These are phyloP conservation scores for Notothenia rossii DNA, from an alignment of 2,113 vertebrate species.

Conservation along the genomic window DNA sequence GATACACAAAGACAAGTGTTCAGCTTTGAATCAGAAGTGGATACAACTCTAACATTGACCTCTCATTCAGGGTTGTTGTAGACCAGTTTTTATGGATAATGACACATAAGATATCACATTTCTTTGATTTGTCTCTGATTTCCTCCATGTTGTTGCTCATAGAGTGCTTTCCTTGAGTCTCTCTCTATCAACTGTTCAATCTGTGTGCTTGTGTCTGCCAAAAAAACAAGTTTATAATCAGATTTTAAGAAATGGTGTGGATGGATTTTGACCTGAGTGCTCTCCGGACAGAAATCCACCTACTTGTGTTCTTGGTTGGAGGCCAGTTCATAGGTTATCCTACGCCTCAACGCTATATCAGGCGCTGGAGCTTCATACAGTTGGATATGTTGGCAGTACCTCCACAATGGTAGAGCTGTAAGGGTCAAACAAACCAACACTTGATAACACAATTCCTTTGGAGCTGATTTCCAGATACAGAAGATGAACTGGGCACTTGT, in stretches of 20 bases:
- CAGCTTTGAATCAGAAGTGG: not conserved
- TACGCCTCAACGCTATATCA: slow-evolving; percentile 45
- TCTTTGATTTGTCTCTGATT: no score
- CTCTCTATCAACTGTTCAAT: not conserved
- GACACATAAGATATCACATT: not conserved
- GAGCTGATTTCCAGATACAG: slow-evolving; percentile 14
- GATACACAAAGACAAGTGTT: not conserved
- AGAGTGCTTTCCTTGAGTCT: not conserved
- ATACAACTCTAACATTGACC: not conserved
- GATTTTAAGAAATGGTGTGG: not conserved
- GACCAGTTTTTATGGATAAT: not conserved
- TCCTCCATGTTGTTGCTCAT: not conserved
- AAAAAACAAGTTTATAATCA: not conserved
- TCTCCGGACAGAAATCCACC: slow-evolving; percentile 65
- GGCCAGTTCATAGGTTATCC: slow-evolving; percentile 75
- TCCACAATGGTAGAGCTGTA: slow-evolving; percentile 49
- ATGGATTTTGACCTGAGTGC: slow-evolving; percentile 53
- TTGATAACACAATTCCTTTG: slow-evolving; percentile 12
- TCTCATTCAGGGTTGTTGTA: not conserved
- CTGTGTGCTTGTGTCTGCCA: not conserved
- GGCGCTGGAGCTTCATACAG: slow-evolving; percentile 18
- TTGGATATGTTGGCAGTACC: slow-evolving; percentile 58
- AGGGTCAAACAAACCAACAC: slow-evolving; percentile 52
- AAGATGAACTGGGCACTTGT: slow-evolving; percentile 37
- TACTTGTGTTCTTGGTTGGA: slow-evolving; percentile 75